These are phyloP conservation scores for Telmatochromis brachygnathus DNA, from an alignment of 2,113 vertebrate species.

Conservation along the genomic window DNA sequence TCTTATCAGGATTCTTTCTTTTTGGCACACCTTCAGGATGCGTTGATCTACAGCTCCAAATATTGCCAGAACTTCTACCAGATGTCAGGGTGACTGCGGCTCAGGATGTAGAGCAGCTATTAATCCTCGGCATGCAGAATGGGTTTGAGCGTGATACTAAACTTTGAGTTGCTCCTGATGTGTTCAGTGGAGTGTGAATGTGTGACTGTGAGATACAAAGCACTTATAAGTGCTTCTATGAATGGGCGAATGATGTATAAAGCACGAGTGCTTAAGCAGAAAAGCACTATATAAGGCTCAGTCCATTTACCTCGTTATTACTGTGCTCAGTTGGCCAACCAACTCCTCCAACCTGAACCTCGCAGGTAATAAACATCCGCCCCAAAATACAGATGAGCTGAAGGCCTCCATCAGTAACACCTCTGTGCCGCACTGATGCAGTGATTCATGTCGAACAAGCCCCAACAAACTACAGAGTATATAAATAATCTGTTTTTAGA, in stretches of 20 bases:
- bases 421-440: not conserved
- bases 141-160: not conserved
- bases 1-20: not conserved
- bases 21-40: not conserved
- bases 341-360: not conserved
- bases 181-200: not conserved
- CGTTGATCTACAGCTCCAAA: not conserved
- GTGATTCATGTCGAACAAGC: not conserved
- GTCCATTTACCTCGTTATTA: not conserved
- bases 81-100: not conserved
- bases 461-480: not conserved
- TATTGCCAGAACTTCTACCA: not conserved
- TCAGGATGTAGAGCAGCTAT: accelerated
- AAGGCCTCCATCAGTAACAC: not conserved
- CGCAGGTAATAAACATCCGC: accelerated
- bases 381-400: not conserved
- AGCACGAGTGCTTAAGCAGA: not conserved
- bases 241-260: not conserved
- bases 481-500: not conserved
- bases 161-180: not conserved
- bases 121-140: not conserved
- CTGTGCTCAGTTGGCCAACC: not conserved
- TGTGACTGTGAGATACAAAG: not conserved
- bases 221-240: not conserved
- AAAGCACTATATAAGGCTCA: not conserved